Percentiles rank a stretch among this genome's conserved stretches.
phyloP scores from a whole-genome alignment of 2,888 invertebrate genomes.

The Antitype chi region DNA sequence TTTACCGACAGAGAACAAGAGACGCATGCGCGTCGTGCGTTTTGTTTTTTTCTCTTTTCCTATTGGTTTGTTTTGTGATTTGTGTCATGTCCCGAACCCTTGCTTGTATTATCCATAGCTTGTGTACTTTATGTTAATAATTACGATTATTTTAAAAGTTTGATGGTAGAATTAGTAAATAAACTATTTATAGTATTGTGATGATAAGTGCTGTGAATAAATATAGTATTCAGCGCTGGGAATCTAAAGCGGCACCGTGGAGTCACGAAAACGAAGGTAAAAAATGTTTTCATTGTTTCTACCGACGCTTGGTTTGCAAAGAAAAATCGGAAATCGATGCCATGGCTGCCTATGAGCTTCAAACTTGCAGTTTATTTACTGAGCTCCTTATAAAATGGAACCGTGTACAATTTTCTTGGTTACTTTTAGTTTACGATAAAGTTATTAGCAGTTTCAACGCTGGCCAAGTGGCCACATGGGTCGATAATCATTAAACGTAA shows the following conservation, averaged over 20 bases:
- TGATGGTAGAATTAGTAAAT: conserved; percentile 84
- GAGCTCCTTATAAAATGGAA: not conserved
- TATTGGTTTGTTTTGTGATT: conserved; percentile 89
- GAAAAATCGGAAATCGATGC: conserved; percentile 78
- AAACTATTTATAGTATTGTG: conserved; percentile 87
- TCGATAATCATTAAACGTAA: conserved; percentile 76
- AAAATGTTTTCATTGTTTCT: conserved; percentile 86
- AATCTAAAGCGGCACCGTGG: conserved; percentile 91
- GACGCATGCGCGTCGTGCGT: conserved; percentile 86
- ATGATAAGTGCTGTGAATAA: conserved; percentile 90
- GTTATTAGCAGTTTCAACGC: conserved; percentile 51
- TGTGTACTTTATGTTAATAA: conserved; percentile 86
- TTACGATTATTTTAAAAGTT: conserved; percentile 77
- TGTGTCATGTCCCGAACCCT: conserved; percentile 87
- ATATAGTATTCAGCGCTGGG: conserved; percentile 88
- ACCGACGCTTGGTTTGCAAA: conserved; percentile 75
- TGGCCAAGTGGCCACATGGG: conserved; percentile 82
- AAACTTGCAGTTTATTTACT: conserved; percentile 22
- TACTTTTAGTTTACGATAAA: conserved; percentile 38
- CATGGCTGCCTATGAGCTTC: conserved; percentile 22
- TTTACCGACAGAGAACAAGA: conserved; percentile 81
- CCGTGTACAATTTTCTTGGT: conserved; percentile 29
- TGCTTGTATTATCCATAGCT: conserved; percentile 83
- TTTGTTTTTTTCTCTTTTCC: conserved; percentile 84
- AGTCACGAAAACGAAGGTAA: conserved; percentile 91